phyloP scores from a whole-genome alignment of 2,888 invertebrate genomes.

The Siphlonurus alternatus region DNA sequence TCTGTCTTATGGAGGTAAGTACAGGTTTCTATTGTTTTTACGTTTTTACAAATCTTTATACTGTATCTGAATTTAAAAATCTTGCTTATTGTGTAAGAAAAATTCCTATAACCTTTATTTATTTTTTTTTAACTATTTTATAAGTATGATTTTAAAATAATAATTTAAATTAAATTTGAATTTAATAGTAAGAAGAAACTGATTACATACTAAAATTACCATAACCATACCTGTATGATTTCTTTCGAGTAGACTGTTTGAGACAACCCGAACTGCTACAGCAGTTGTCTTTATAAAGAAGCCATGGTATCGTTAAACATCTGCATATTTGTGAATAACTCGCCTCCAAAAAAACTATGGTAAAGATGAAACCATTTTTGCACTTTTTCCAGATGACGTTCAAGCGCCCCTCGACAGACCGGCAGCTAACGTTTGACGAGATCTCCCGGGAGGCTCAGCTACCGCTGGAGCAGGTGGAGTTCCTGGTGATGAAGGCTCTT shows the following conservation, averaged over 20 bases:
- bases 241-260: no score
- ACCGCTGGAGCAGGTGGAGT: conserved; percentile 73
- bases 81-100: neutral
- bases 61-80: neutral
- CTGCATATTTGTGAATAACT: neutral
- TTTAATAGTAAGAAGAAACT: no score
- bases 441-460: conserved; percentile 75
- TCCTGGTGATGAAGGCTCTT: conserved; percentile 94
- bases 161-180: no score
- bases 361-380: neutral
- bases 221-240: no score
- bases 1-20: conserved; percentile 85
- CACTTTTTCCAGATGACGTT: conserved; percentile 78
- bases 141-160: neutral
- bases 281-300: no score
- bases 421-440: conserved; percentile 75
- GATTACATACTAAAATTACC: no score
- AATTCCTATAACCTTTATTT: conserved; percentile 5
- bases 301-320: neutral
- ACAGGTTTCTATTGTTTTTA: neutral
- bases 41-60: neutral
- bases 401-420: conserved; percentile 72
- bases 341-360: neutral
- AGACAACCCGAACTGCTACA: no score
- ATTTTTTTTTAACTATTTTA: neutral